These are phyloP conservation scores for Dolichomitus sp. DNA, from an alignment of 2,888 invertebrate species.

Conservation along the genomic window DNA sequence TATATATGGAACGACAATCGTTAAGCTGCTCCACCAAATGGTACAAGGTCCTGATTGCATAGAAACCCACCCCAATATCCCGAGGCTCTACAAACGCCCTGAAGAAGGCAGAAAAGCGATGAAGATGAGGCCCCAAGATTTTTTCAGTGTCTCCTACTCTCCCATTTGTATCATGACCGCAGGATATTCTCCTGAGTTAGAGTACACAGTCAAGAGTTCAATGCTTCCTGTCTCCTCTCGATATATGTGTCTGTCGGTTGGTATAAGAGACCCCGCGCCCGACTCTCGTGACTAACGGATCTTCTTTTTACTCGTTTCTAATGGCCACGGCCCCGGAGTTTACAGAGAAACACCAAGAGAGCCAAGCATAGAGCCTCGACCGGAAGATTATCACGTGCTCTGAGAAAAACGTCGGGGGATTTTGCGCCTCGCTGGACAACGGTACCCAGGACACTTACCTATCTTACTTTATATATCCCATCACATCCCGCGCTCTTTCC, in stretches of 20 bases:
- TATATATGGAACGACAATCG: background rate
- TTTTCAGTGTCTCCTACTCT: background rate
- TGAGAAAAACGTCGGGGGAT: slow-evolving; percentile 64
- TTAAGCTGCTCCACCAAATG: background rate
- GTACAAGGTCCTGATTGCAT: background rate
- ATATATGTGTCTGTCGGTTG: slow-evolving; percentile 51
- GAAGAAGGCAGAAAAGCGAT: background rate
- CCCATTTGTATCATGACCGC: slow-evolving; percentile 10
- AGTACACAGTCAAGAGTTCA: slow-evolving; percentile 31
- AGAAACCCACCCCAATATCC: background rate
- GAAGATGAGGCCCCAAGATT: background rate
- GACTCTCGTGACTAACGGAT: slow-evolving; percentile 65
- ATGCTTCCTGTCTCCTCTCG: slow-evolving; percentile 49
- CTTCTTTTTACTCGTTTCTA: slow-evolving; percentile 65
- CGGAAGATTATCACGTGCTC: slow-evolving; percentile 74
- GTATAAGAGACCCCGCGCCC: slow-evolving; percentile 44
- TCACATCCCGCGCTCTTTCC: background rate
- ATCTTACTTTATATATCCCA: slow-evolving; percentile 21
- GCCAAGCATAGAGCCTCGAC: slow-evolving; percentile 52
- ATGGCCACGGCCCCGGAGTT: slow-evolving; percentile 59
- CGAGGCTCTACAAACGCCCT: background rate
- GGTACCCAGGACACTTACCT: slow-evolving; percentile 50
- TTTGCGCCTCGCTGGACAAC: slow-evolving; percentile 53
- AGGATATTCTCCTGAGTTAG: slow-evolving; percentile 15
- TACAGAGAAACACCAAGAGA: slow-evolving; percentile 40